phyloP scores from a whole-genome alignment of 2,888 invertebrate genomes.

The Brachylomia viminalis region DNA sequence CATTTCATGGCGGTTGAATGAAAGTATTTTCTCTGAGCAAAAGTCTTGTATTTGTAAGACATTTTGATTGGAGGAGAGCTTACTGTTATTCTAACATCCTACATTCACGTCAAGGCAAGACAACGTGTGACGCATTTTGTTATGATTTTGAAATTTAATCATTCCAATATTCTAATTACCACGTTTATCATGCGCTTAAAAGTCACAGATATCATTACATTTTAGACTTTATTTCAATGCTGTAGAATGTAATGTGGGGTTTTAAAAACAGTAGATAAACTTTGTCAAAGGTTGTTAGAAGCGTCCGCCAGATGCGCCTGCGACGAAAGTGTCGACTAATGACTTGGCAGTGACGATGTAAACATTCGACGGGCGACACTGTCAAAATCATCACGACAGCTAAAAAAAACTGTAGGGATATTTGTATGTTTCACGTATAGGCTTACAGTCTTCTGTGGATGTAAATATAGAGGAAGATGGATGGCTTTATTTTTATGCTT shows the following conservation, averaged over 20 bases:
- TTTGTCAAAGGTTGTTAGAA: conserved; percentile 66
- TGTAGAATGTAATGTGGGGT: not conserved
- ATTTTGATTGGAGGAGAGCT: conserved; percentile 13
- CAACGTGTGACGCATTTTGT: conserved; percentile 69
- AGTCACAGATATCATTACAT: not conserved
- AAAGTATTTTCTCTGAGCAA: conserved; percentile 21
- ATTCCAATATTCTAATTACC: conserved; percentile 72
- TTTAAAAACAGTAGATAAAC: conserved; percentile 8
- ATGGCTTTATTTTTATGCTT: conserved; percentile 27
- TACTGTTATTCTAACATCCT: conserved; percentile 49
- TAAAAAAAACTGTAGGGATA: conserved; percentile 74
- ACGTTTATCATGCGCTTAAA: conserved; percentile 7
- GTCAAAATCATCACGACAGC: conserved; percentile 84
- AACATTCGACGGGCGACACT: conserved; percentile 83
- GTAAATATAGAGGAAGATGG: conserved; percentile 32
- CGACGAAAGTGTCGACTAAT: conserved; percentile 86
- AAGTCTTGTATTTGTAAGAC: conserved; percentile 17
- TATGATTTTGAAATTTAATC: conserved; percentile 79
- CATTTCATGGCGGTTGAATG: conserved; percentile 6
- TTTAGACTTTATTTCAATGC: not conserved
- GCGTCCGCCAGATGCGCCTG: conserved; percentile 84
- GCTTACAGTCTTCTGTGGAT: conserved; percentile 52
- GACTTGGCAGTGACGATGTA: conserved; percentile 87
- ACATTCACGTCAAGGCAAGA: conserved; percentile 65
- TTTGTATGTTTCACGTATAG: conserved; percentile 72